Conservation (phyloP, 2,113 vertebrate genomes). For the Larimichthys polyactis region DNA sequence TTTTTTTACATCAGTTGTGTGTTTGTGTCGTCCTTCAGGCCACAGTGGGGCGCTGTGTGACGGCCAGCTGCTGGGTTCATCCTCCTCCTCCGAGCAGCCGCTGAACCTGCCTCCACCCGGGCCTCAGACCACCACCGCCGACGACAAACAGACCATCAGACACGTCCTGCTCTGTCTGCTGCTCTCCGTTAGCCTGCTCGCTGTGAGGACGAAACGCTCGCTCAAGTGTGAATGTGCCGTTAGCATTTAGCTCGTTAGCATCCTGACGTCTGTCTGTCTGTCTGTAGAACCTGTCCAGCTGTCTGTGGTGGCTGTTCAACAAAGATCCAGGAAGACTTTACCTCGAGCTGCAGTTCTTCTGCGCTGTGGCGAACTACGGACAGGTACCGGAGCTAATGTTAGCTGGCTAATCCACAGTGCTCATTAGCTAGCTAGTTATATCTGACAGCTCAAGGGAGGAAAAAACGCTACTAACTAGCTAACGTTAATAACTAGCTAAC, state of each 20-base stretch:
- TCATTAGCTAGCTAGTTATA: too few species aligned
- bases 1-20: too few species aligned
- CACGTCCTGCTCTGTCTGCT: constrained; percentile 94
- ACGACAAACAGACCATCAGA: constrained; percentile 90
- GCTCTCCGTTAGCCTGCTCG: constrained; percentile 92
- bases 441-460: too few species aligned
- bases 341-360: constrained; percentile 97
- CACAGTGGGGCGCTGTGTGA: constrained; percentile 83
- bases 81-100: constrained; percentile 68
- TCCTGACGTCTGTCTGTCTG: constrained; percentile 21
- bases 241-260: neutral
- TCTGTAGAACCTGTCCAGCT: constrained; percentile 94
- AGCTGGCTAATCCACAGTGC: too few species aligned
- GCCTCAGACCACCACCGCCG: constrained; percentile 68
- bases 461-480: too few species aligned
- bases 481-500: too few species aligned
- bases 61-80: constrained; percentile 67
- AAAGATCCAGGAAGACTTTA: constrained; percentile 94
- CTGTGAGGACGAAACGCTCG: constrained; percentile 83
- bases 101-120: constrained; percentile 69
- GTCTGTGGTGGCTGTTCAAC: constrained; percentile 98
- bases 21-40: constrained; percentile 50
- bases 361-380: constrained; percentile 96
- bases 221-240: neutral
- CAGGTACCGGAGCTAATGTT: constrained; percentile 85